Evolutionary conservation across 2,888 invertebrate species (phyloP).

Genomic region (Scaptomyza flava): DNA sequence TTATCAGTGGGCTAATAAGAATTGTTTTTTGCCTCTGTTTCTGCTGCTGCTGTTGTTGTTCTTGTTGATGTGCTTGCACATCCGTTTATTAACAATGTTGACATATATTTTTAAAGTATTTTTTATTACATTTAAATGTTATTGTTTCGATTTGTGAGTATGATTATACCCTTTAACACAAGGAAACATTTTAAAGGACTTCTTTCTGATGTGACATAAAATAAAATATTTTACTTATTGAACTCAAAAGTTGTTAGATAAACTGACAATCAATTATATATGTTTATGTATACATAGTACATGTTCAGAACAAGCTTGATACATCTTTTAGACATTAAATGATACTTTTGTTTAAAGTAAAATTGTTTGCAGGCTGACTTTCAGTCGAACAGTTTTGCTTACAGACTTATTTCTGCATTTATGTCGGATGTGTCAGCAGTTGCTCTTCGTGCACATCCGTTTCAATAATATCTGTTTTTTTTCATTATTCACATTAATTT

Average conservation of each 20-base stretch:
- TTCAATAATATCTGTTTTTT: constrained; percentile 47
- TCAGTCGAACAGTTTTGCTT: constrained; percentile 9
- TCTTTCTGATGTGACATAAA: too few species aligned
- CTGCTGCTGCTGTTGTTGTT: constrained; percentile 18
- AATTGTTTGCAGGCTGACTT: constrained; percentile 13
- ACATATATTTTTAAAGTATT: constrained; percentile 39
- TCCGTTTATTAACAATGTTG: constrained; percentile 64
- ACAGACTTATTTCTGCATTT: background rate
- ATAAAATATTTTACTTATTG: too few species aligned
- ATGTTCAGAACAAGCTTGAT: background rate
- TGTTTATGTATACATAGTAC: background rate
- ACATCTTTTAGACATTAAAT: too few species aligned
- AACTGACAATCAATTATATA: background rate
- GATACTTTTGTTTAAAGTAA: too few species aligned
- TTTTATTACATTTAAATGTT: constrained; percentile 47
- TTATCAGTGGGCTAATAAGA: constrained; percentile 68
- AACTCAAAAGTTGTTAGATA: background rate
- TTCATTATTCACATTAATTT: constrained; percentile 48
- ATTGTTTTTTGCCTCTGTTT: constrained; percentile 32
- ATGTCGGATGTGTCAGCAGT: constrained; percentile 56
- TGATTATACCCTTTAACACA: constrained; percentile 13
- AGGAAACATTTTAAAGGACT: too few species aligned
- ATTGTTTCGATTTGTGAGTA: constrained; percentile 11
- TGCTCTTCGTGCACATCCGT: constrained; percentile 50
- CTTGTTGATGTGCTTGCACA: constrained; percentile 52